These are phyloP conservation scores for Sigmodon hispidus DNA, from an alignment of 2,113 vertebrate species.

Conservation along the genomic window DNA sequence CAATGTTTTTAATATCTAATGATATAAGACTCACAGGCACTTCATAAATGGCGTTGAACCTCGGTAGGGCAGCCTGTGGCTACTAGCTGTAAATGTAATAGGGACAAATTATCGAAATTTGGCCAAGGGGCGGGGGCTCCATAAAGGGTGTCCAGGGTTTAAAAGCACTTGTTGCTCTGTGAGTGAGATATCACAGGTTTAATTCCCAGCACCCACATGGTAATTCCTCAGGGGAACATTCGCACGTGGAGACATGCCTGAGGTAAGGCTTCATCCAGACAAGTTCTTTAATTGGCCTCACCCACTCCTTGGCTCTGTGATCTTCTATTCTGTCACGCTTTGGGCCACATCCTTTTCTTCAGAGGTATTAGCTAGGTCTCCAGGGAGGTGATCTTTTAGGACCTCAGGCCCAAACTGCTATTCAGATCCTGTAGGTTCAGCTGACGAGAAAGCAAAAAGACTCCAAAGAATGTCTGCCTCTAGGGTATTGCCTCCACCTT, in stretches of 20 bases:
- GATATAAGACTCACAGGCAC: fast-evolving
- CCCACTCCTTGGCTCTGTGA: background rate
- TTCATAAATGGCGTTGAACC: too few relatives aligned
- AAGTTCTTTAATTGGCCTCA: background rate
- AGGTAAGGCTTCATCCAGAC: background rate
- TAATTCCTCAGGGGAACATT: background rate
- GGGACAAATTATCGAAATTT: too few relatives aligned
- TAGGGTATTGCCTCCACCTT: background rate
- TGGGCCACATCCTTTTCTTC: background rate
- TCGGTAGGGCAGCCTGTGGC: background rate
- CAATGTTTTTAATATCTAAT: fast-evolving
- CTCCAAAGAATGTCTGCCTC: background rate
- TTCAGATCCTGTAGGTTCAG: background rate
- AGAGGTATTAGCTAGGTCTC: background rate
- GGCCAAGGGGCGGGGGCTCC: too few relatives aligned
- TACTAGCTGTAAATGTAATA: fast-evolving
- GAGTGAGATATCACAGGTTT: background rate
- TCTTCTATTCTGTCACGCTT: fast-evolving
- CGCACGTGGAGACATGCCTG: background rate
- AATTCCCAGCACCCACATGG: background rate
- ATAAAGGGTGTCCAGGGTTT: too few relatives aligned
- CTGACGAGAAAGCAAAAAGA: too few relatives aligned
- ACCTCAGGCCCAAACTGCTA: background rate
- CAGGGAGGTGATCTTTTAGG: background rate
- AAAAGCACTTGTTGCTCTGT: background rate